Percentiles rank a stretch among this genome's conserved stretches.
phyloP scores from a whole-genome alignment of 1,140 invertebrate genomes.

The Drosophila seguyi region DNA sequence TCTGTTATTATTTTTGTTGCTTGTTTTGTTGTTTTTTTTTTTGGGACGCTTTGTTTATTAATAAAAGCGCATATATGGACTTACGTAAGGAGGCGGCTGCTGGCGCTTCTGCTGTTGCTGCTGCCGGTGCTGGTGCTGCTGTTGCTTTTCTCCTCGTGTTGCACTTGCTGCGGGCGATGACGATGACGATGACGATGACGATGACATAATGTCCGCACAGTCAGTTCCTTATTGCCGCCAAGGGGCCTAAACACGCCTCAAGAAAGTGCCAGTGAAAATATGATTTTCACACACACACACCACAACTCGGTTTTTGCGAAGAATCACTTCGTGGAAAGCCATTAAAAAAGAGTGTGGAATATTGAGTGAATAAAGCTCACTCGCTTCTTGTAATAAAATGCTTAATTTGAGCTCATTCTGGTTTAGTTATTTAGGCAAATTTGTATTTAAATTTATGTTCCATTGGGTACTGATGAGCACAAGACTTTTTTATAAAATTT shows the following conservation, averaged over 20 bases:
- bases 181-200: slow-evolving; percentile 51
- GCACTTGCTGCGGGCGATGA: slow-evolving; percentile 47
- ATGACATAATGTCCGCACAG: slow-evolving; percentile 54
- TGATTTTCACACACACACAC: slow-evolving; percentile 26
- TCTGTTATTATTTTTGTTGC: slow-evolving; percentile 15
- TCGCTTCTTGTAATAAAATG: neutral
- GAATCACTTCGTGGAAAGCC: slow-evolving; percentile 6
- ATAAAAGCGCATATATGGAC: slow-evolving; percentile 68
- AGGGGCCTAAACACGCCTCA: slow-evolving; percentile 24
- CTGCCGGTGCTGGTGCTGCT: slow-evolving; percentile 37
- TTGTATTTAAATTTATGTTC: neutral
- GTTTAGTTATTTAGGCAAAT: neutral
- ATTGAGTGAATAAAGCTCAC: neutral
- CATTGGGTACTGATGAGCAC: neutral
- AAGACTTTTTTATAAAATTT: neutral
- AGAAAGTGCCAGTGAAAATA: slow-evolving; percentile 59
- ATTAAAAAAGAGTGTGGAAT: neutral
- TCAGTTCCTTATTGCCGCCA: slow-evolving; percentile 55
- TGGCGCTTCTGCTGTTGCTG: slow-evolving; percentile 38
- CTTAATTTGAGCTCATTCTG: neutral
- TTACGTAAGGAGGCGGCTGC: slow-evolving; percentile 71
- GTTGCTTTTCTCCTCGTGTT: slow-evolving; percentile 57
- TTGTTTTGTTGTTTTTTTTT: slow-evolving; percentile 13
- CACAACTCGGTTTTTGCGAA: slow-evolving; percentile 2
- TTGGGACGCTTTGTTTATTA: slow-evolving; percentile 67